phyloP scores from a whole-genome alignment of 2,888 invertebrate species.

The Amblyjoppa proteus region DNA sequence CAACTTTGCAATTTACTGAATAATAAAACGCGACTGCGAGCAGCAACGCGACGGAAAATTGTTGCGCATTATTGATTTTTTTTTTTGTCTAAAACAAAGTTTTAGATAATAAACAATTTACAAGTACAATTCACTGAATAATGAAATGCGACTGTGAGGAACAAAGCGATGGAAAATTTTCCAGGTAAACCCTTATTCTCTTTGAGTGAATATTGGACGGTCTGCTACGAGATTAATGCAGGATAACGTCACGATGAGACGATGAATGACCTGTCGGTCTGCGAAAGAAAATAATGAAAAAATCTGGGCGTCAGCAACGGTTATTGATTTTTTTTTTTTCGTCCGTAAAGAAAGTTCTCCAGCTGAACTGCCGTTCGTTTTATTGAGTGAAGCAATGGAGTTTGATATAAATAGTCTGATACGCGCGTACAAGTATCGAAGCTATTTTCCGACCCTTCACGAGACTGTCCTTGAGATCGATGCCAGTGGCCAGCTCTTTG shows the following conservation, averaged over 20 bases:
- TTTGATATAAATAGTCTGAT: neutral
- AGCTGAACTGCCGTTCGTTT: neutral
- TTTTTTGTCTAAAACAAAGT: neutral
- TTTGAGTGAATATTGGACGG: neutral
- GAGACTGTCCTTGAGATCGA: neutral
- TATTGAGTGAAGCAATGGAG: neutral
- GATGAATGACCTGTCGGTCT: neutral
- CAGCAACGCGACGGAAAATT: neutral
- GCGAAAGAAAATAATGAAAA: neutral
- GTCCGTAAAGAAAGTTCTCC: neutral
- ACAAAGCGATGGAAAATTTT: neutral
- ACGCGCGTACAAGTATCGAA: neutral
- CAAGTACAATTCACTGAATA: no score
- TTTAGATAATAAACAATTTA: neutral
- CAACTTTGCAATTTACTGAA: neutral
- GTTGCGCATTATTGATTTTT: neutral
- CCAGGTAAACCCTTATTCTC: neutral
- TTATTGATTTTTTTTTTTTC: no score
- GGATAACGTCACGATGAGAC: neutral
- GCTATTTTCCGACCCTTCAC: neutral
- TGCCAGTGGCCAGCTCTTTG: neutral
- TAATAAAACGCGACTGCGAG: neutral
- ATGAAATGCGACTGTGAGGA: neutral
- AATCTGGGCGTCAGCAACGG: neutral
- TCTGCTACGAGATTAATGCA: neutral